Evolutionary conservation across 2,888 invertebrate genomes (phyloP), one percentile per base, ranked within the genome.

Genomic region (Drosophila antonietae): DNA sequence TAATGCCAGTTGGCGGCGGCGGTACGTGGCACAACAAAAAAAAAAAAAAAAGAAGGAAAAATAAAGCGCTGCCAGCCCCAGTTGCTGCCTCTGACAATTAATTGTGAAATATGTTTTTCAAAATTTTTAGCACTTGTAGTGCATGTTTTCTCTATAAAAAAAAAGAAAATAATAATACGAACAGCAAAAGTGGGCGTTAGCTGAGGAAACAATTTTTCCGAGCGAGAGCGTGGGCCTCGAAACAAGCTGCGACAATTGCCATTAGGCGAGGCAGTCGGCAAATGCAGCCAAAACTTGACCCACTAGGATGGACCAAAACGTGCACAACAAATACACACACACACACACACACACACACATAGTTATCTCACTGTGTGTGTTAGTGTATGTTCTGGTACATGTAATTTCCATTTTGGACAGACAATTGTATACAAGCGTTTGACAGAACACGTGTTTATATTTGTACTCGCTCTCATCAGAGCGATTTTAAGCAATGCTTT

Each of bases 41-140:
- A 5, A n/a, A 12, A 49, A 31, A 31, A 31, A 7, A 15, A 56
- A 18, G 15, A 28, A 8, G 3, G 2, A 28, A 28, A 47, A 47
- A n/a, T 51, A 62, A 59, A 44, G 66, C 75, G 53, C 60, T 62
- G 49, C 75, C 62, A 68, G 55, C 39, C 68, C 76, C 83, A 75
- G 73, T 76, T 70, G 67, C 73, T 31, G 55, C 41, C 55, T 73
- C 78, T 80, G 87, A 88, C 88, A 87, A 89, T 87, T 87, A 87
- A 87, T 87, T 87, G 85, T 87, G 83, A 87, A 87, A 87, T 89
- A 88, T 87, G 89, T 87, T 89, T 89, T 89, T 76, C 70, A 76
- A 73, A 81, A 87, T 87, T 87, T 88, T 84, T 87, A 89, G 87
- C 86, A 88, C 86, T 84, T 87, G 87, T 88, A 87, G 75, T 76